Conservation (phyloP, 1,140 invertebrate genomes). For the Drosophila parabipectinata region DNA sequence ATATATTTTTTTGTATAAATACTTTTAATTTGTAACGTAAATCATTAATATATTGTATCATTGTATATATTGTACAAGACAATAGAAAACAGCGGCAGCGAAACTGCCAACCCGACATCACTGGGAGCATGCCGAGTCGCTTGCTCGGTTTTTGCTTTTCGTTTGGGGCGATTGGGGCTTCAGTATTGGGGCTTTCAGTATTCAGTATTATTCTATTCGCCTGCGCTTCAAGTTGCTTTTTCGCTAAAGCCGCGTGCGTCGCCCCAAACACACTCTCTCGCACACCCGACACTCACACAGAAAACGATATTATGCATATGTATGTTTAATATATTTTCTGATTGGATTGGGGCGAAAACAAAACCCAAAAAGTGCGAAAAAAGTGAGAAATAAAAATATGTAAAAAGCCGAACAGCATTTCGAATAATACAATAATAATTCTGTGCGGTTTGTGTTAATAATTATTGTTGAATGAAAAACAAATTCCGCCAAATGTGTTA, state of each 20-base stretch:
- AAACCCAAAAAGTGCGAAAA: constrained; percentile 57
- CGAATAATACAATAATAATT: constrained; percentile 36
- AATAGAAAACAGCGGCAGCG: neutral
- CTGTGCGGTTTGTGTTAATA: constrained; percentile 47
- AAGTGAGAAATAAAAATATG: constrained; percentile 34
- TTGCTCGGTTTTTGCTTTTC: constrained; percentile 30
- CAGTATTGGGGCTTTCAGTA: constrained; percentile 65
- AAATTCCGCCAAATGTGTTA: constrained; percentile 62
- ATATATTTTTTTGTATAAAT: too few relatives aligned
- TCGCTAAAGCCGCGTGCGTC: constrained; percentile 51
- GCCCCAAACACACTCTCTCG: constrained; percentile 27
- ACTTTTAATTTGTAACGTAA: too few relatives aligned
- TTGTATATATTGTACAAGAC: neutral
- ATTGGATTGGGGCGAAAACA: constrained; percentile 71
- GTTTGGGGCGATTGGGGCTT: constrained; percentile 41
- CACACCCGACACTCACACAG: constrained; percentile 40
- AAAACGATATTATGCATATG: constrained; percentile 61
- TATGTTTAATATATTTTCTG: constrained; percentile 72
- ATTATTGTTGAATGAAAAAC: constrained; percentile 44
- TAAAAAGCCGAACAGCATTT: constrained; percentile 43
- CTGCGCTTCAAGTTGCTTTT: constrained; percentile 70
- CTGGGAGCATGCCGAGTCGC: constrained; percentile 26
- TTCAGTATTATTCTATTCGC: constrained; percentile 81
- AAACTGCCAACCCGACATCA: constrained; percentile 4
- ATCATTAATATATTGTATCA: too few relatives aligned